These are phyloP conservation scores for Musca vetustissima DNA, from an alignment of 1,140 invertebrate genomes.

Conservation along the genomic window DNA sequence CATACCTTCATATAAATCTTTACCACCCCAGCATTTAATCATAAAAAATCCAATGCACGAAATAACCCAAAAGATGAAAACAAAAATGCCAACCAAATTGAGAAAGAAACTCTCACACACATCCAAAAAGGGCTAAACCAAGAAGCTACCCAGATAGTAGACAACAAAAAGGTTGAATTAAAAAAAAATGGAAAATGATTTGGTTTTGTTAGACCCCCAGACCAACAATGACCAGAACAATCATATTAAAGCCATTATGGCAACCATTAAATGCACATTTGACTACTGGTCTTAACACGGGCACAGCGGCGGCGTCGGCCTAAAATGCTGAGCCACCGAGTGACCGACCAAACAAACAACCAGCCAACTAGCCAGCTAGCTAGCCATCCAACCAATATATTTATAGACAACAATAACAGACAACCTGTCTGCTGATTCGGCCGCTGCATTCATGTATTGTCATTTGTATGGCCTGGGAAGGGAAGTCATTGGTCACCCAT, in stretches of 20 bases:
- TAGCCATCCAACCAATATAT: not conserved
- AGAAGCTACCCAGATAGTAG: no score
- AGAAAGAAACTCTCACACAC: no score
- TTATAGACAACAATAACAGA: no score
- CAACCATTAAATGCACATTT: conserved; percentile 53
- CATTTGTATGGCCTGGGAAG: no score
- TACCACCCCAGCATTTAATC: conserved; percentile 1
- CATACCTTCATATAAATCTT: no score
- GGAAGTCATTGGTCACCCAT: no score
- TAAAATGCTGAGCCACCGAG: no score
- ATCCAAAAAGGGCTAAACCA: no score
- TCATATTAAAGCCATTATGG: conserved; percentile 29
- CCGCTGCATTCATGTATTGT: no score
- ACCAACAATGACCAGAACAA: conserved; percentile 25
- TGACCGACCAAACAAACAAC: no score
- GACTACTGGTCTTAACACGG: conserved; percentile 53
- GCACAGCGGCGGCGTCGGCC: no score
- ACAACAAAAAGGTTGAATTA: not conserved
- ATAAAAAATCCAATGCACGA: not conserved
- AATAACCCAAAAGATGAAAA: not conserved
- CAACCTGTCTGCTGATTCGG: no score
- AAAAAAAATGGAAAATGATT: conserved; percentile 2
- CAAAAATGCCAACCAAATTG: not conserved
- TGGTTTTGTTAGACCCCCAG: not conserved
- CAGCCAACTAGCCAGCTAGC: not conserved